Base-by-base conservation (phyloP, 2,797 vertebrate genomes). In the Dermochelys coriacea region DNA sequence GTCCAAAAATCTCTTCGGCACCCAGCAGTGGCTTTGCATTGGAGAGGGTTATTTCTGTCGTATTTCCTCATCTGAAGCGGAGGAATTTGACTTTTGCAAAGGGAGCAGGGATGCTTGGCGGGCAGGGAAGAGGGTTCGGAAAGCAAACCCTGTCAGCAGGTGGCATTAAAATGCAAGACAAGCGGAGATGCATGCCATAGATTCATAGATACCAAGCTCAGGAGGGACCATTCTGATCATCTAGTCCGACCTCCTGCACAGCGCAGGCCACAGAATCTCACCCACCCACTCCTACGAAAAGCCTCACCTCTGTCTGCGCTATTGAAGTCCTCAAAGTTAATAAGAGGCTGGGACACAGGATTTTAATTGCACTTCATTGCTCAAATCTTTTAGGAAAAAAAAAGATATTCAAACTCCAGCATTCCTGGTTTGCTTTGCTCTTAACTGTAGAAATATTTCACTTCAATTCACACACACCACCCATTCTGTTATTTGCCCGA, bases 21-120 rank as follows among this genome's bases (percentile, higher is more conserved):
- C 29, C 15, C 59, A 61, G 59, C 7, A 34, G 15, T 8, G 15
- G 8, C 59, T 34, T 34, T 61, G 31, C 31, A 15, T 34, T 18
- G 59, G 34, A 34, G 59, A 34, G 59, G 59, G 16, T 18, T 57
- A 31, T 10, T 16, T 50, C 57, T 75, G 83, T 91, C 86, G 95
- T 91, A 95, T 84, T 97, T 95, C 71, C 81, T 37, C n/a, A 87
- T 88, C 92, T 94, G 89, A 94, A 95, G 91, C 86, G 90, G 90
- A 57, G 80, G 91, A 93, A 94, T 83, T 84, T 27, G 88, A 92
- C 57, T 4, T 18, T 49, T 71, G 92, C 6, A 78, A 27, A 80
- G 91, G 89, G 91, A 92, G 79, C 90, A 80, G 82, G 47, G 89
- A 45, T 45, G 83, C 86, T 91, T 86, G 94, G 94, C 91, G 87